Base-by-base conservation (phyloP, 2,888 invertebrate genomes). In the Zygothrica quintamaculata region DNA sequence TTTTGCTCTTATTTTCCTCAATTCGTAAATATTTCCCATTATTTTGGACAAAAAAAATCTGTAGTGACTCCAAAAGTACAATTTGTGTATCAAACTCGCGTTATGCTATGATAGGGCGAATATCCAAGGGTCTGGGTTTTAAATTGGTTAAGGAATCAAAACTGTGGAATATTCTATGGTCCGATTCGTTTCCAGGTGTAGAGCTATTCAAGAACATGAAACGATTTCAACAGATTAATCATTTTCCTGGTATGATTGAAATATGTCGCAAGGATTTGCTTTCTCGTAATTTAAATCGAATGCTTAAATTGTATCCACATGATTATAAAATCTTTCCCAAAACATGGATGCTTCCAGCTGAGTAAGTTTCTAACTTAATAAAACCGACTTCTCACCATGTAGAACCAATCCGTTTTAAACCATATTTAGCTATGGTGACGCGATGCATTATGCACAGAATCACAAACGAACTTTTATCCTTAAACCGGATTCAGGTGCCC, bases 251-350 rank as follows among this genome's bases (percentile, higher is more conserved):
- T 52, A 97, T 97, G 96, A 92, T 94, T 76, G 96, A 97, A 90
- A 95, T 97, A 71, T 96, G 96, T 91, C 92, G 97, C 67, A 98
- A 98, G 91, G 98, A 98, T 92, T 92, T 97, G 50, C 92, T 98
- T 18, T 97, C 97, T 1, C 93, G 97, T 58, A 98, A 98, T 91
- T 92, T 98, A 64, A 97, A 96, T 90, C 93, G 97, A 74, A 97
- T 98, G 97, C 93, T 95, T 65, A 95, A 96, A 90, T 92, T 96
- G 55, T 98, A 96, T 90, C 97, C 97, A 0, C 95, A 95, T 79
- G 97, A 98, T 70, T 98, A 97, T 90, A 96, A 95, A 88, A 96
- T 98, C 89, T 98, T 97, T 89, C 98, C 98, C 0, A 96, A 96
- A 92, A 97, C 97, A 6, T 98, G 98, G 97, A 96, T 97, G 90